Evolutionary conservation across 2,113 vertebrate species (phyloP), one percentile per base, ranked within the genome.

Genomic region (Scolopax mira): DNA sequence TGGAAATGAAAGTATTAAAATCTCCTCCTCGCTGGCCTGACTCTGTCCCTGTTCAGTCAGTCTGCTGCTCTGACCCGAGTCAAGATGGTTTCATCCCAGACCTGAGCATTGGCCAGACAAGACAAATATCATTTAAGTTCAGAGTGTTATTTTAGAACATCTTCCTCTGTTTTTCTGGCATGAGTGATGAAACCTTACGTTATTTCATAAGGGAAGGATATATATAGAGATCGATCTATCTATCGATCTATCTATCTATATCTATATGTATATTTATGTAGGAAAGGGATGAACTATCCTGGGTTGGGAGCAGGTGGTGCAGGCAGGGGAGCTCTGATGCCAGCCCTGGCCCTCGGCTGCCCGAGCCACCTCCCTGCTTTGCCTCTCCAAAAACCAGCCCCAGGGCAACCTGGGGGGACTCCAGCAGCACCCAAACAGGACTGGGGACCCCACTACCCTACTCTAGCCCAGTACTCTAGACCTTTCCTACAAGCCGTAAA

Each of bases 271-370:
- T 24, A 39, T 61, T 25, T 67, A 28, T 11, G 16, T 57, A 46
- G 31, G 18, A 54, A 85, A 88, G 10, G 5, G 11, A 4, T 51
- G 24, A 74, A 62, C 31, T 79, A 41, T 11, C 35, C 42, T 54
- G 44, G 9, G 22, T 30, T 18, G 30, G 77, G 11, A 54, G 35
- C 11, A 51, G 54, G 13, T 1, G 35, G 17, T 0, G 3, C 15
- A 39, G 27, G 10, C 39, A 61, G 17, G 12, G 11, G 25, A 67
- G 11, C 7, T 71, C 23, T 88, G 37, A 35, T 52, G 39, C 18
- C 6, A 13, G 27, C 39, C 37, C 10, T 64, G 18, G 9, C 19
- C 42, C 6, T 1, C 0, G 0, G 6, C 18, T 60, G 33, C 23
- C 33, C 51, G 24, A 77, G 35, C 48, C 1, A 1, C 23, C 22